Evolutionary conservation across 1,140 invertebrate species (phyloP).

Genomic region (Dinothrombium tinctorium): DNA sequence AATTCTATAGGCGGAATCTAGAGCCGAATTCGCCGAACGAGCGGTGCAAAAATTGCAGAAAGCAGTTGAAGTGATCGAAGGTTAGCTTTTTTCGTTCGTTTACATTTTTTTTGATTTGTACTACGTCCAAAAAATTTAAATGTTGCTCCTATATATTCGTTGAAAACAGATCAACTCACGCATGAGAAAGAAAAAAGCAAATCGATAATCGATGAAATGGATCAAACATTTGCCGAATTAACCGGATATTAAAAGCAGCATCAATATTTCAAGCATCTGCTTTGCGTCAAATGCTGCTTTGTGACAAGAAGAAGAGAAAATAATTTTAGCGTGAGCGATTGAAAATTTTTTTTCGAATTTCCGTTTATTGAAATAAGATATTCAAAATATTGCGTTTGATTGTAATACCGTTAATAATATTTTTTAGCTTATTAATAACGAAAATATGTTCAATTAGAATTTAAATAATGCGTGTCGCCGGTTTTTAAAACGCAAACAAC

Average conservation of each 20-base stretch:
- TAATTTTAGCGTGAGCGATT: no score
- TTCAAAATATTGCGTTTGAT: no score
- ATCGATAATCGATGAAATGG: constrained; percentile 93
- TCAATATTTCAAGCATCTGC: no score
- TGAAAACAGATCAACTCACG: constrained; percentile 81
- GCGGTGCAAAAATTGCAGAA: constrained; percentile 9
- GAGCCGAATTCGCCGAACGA: constrained; percentile 10
- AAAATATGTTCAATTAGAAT: no score
- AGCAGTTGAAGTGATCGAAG: constrained; percentile 80
- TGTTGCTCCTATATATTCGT: background rate
- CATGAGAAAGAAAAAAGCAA: constrained; percentile 98
- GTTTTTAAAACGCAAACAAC: no score
- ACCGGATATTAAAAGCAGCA: constrained; percentile 32
- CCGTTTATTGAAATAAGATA: no score
- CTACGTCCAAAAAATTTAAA: background rate
- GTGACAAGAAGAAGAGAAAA: no score
- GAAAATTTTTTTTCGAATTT: no score
- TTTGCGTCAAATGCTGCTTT: no score
- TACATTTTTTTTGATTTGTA: constrained; percentile 2
- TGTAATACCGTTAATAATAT: no score
- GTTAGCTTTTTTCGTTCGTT: constrained; percentile 32
- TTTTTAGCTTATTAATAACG: no score
- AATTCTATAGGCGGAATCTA: constrained; percentile 8
- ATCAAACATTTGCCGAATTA: constrained; percentile 89
- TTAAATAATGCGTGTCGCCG: no score